Evolutionary conservation across 2,888 invertebrate genomes (phyloP).

Genomic region (Andrena bicolor): DNA sequence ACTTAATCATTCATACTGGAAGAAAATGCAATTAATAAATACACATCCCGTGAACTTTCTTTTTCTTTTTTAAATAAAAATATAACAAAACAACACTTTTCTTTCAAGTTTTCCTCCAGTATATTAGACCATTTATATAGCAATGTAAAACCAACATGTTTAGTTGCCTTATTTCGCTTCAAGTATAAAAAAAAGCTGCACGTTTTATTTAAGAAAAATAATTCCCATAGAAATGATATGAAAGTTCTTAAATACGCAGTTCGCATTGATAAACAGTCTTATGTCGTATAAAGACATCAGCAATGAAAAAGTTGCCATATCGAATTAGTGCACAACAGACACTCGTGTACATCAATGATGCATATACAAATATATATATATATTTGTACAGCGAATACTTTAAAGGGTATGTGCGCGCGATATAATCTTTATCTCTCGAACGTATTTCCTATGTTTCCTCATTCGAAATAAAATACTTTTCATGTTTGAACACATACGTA

Average conservation of each 20-base stretch:
- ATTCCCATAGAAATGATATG: slow-evolving; percentile 34
- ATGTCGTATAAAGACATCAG: slow-evolving; percentile 48
- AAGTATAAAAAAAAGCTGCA: slow-evolving; percentile 43
- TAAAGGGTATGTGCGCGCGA: slow-evolving; percentile 39
- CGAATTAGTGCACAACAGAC: slow-evolving; percentile 22
- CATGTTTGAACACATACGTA: slow-evolving; percentile 11
- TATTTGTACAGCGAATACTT: slow-evolving; percentile 28
- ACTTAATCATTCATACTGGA: slow-evolving; percentile 40
- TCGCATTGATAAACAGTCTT: slow-evolving; percentile 49
- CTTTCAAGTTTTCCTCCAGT: slow-evolving; percentile 23
- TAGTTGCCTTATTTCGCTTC: slow-evolving; percentile 31
- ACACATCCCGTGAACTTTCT: not conserved
- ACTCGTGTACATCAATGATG: slow-evolving; percentile 26
- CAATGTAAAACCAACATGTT: slow-evolving; percentile 17
- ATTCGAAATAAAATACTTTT: slow-evolving; percentile 31
- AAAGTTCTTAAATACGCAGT: slow-evolving; percentile 36
- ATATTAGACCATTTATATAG: slow-evolving; percentile 27
- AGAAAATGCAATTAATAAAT: slow-evolving; percentile 38
- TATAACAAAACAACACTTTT: slow-evolving; percentile 2
- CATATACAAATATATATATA: slow-evolving; percentile 31
- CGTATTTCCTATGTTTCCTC: slow-evolving; percentile 21
- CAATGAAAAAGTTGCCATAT: slow-evolving; percentile 35
- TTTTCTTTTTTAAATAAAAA: slow-evolving; percentile 2
- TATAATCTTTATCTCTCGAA: slow-evolving; percentile 16
- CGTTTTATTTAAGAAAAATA: slow-evolving; percentile 36